These are phyloP conservation scores for Pangasius sanitwongsei DNA, from an alignment of 2,797 vertebrate species.

Conservation along the genomic window DNA sequence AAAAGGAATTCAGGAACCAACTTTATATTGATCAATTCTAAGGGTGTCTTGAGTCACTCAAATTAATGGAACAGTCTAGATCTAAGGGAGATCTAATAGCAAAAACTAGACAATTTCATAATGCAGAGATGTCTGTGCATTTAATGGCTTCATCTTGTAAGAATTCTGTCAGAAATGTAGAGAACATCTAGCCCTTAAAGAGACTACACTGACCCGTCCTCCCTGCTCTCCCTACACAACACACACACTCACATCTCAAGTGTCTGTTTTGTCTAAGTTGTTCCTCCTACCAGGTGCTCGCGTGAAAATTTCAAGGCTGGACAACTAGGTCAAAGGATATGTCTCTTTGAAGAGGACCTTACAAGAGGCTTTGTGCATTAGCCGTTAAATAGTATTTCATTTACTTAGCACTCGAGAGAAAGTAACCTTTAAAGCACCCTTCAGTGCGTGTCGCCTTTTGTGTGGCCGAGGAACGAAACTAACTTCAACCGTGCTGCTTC, in stretches of 20 bases:
- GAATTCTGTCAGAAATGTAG: slow-evolving; percentile 60
- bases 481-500: slow-evolving; percentile 2
- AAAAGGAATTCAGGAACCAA: neutral
- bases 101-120: neutral
- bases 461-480: slow-evolving; percentile 39
- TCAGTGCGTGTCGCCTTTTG: slow-evolving; percentile 58
- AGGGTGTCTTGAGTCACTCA: neutral
- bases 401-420: slow-evolving; percentile 80
- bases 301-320: slow-evolving; percentile 78
- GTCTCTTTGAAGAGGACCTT: slow-evolving; percentile 79
- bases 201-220: slow-evolving; percentile 69
- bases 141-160: neutral
- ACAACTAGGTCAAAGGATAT: slow-evolving; percentile 86
- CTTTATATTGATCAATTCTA: neutral
- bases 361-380: slow-evolving; percentile 81
- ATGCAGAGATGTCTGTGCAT: neutral
- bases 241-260: slow-evolving; percentile 72
- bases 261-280: slow-evolving; percentile 92
- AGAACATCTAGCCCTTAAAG: slow-evolving; percentile 70
- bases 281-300: slow-evolving; percentile 78
- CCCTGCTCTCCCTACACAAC: slow-evolving; percentile 68
- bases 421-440: slow-evolving; percentile 74
- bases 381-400: slow-evolving; percentile 74
- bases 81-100: neutral
- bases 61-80: too few relatives aligned